phyloP scores from a whole-genome alignment of 2,797 vertebrate species.

The Myripristis murdjan region DNA sequence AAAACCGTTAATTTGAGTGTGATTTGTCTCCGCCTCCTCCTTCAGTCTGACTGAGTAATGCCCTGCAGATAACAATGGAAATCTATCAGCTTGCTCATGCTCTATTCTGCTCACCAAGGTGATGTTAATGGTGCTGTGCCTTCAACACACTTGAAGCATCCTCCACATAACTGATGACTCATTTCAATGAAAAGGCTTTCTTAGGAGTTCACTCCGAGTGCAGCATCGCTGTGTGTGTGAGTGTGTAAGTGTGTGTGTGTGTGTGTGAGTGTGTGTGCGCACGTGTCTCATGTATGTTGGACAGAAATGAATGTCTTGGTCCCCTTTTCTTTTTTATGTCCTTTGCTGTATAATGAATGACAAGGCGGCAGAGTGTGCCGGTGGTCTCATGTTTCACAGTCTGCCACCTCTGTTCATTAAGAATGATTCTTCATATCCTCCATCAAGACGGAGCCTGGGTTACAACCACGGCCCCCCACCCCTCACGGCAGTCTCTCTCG shows the following conservation, averaged over 20 bases:
- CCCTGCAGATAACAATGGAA: conserved; percentile 32
- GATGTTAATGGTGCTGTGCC: conserved; percentile 44
- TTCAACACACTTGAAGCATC: conserved; percentile 46
- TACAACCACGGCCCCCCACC: conserved; percentile 22
- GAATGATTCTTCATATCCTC: conserved; percentile 26
- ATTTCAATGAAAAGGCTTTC: conserved; percentile 58
- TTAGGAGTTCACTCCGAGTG: conserved; percentile 60
- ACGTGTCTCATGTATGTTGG: background rate
- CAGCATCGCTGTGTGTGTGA: conserved; percentile 23
- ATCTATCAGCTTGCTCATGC: conserved; percentile 54
- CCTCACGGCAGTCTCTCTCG: conserved; percentile 64
- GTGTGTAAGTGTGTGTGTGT: background rate
- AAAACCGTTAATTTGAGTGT: conserved; percentile 69
- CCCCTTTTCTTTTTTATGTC: background rate
- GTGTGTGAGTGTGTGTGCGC: conserved; percentile 12
- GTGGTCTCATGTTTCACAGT: conserved; percentile 47
- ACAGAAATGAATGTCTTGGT: conserved; percentile 21
- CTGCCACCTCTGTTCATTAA: conserved; percentile 24
- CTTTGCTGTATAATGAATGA: conserved; percentile 49
- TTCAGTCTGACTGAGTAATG: conserved; percentile 15
- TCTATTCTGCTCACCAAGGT: conserved; percentile 47
- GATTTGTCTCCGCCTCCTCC: conserved; percentile 31
- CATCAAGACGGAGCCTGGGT: conserved; percentile 6
- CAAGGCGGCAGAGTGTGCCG: conserved; percentile 19
- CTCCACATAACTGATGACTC: conserved; percentile 71